Evolutionary conservation across 2,888 invertebrate species (phyloP).

Genomic region (Eupithecia dodoneata): DNA sequence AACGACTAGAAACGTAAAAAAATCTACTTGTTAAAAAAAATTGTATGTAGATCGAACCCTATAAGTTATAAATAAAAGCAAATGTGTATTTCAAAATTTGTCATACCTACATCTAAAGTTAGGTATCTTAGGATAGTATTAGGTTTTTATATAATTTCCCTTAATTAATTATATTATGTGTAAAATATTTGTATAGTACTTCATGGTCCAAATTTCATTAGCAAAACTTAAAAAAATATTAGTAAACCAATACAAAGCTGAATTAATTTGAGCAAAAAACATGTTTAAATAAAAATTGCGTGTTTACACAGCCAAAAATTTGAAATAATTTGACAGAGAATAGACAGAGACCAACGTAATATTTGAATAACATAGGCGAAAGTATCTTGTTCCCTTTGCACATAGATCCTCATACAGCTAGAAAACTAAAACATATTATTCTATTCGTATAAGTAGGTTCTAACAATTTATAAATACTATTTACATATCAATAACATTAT

Average conservation of each 20-base stretch:
- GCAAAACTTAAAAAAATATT: not conserved
- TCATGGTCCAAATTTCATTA: slow-evolving; percentile 26
- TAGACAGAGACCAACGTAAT: not conserved
- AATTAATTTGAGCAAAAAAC: not conserved
- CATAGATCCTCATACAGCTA: slow-evolving; percentile 48
- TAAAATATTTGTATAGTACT: slow-evolving; percentile 15
- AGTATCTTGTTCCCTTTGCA: slow-evolving; percentile 77
- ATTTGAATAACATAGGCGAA: not conserved
- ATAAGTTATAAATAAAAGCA: not conserved
- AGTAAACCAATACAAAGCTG: not conserved
- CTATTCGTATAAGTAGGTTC: slow-evolving; percentile 12
- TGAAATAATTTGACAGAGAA: not conserved
- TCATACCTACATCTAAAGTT: not conserved
- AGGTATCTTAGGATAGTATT: not conserved
- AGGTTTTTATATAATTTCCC: not conserved
- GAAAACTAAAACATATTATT: slow-evolving; percentile 55
- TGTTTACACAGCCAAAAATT: not conserved
- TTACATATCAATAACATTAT: slow-evolving; percentile 69
- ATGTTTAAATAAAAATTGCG: not conserved
- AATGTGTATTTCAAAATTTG: not conserved
- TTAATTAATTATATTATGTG: slow-evolving; percentile 8
- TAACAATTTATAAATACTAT: slow-evolving; percentile 67
- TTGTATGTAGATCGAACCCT: not conserved
- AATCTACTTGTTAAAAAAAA: not conserved
- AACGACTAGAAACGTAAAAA: slow-evolving; percentile 4